Conservation (phyloP, 2,113 vertebrate species). For the Tympanuchus pallidicinctus region DNA sequence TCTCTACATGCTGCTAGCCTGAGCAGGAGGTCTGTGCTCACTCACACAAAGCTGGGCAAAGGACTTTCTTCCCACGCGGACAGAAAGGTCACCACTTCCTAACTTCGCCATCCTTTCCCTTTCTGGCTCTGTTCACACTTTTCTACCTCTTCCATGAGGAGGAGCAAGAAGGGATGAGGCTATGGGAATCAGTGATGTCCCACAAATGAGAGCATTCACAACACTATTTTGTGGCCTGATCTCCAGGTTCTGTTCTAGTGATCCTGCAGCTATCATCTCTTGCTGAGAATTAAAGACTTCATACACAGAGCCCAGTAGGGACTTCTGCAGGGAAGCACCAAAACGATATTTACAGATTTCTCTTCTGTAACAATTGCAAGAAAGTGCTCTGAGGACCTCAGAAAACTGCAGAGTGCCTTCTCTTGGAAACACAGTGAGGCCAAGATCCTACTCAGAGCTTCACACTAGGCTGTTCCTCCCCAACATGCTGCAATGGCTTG, state of each 20-base stretch:
- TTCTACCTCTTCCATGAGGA: background rate
- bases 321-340: background rate
- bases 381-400: background rate
- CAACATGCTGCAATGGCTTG: rapidly evolving
- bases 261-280: background rate
- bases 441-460: background rate
- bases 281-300: background rate
- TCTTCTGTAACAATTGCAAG: background rate
- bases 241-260: background rate
- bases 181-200: background rate
- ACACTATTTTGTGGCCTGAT: background rate
- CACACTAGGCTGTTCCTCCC: background rate
- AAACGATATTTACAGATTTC: background rate
- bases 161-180: background rate
- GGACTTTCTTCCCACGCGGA: background rate
- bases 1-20: conserved; percentile 48
- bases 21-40: conserved; percentile 31
- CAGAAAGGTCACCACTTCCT: background rate
- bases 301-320: background rate
- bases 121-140: background rate
- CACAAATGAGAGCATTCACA: background rate
- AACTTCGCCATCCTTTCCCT: background rate
- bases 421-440: background rate
- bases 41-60: conserved; percentile 33
- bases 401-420: rapidly evolving